Evolutionary conservation across 2,888 invertebrate species (phyloP).

Genomic region (Brachylomia viminalis): DNA sequence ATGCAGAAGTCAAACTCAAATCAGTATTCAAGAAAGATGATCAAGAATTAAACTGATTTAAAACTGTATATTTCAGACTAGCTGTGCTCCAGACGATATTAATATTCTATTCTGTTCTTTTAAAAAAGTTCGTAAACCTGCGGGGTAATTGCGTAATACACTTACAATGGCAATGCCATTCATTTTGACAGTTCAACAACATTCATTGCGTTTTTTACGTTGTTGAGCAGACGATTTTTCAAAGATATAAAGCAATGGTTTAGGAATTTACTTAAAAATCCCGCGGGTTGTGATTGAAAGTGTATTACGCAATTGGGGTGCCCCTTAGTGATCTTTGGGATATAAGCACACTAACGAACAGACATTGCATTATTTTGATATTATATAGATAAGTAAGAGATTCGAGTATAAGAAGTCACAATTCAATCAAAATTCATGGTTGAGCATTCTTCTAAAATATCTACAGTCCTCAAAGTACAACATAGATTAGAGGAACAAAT

Average conservation of each 20-base stretch:
- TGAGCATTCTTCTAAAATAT: background rate
- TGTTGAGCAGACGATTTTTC: background rate
- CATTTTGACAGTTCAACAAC: background rate
- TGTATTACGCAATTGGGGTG: background rate
- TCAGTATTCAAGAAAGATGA: background rate
- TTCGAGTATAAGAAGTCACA: background rate
- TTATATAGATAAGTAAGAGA: background rate
- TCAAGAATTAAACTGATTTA: background rate
- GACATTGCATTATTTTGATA: background rate
- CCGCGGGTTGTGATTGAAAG: background rate
- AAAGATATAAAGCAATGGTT: background rate
- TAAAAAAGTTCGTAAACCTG: background rate
- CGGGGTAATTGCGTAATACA: background rate
- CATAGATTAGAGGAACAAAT: slow-evolving; percentile 3
- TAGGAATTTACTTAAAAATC: background rate
- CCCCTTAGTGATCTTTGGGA: too few relatives aligned
- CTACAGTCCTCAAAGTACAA: background rate
- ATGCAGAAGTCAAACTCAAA: background rate
- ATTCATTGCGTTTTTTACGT: background rate
- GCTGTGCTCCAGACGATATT: background rate
- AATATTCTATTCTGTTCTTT: too few relatives aligned
- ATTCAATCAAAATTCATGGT: background rate
- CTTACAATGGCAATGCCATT: background rate
- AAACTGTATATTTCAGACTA: background rate
- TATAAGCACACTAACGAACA: background rate